Percentiles rank a stretch among this genome's conserved stretches.
Conservation (phyloP, 2,888 invertebrate species). For the Ophraella communa region DNA sequence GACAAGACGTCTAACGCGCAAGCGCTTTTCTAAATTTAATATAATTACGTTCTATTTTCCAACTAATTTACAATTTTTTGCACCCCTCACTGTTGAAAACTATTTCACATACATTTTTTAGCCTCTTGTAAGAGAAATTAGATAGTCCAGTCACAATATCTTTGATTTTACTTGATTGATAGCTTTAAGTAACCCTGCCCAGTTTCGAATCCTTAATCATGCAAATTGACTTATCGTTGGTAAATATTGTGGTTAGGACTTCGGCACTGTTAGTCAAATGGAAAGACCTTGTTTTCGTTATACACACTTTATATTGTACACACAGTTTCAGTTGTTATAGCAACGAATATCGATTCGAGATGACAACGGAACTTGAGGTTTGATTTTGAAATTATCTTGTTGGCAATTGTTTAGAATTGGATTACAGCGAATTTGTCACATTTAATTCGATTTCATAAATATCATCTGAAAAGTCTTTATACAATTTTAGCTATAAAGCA, state of each 20-base stretch:
- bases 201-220: background rate
- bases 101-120: too few species aligned
- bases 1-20: too few species aligned
- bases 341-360: conserved; percentile 42
- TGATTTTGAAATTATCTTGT: conserved; percentile 13
- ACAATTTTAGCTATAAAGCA: too few species aligned
- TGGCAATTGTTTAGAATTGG: background rate
- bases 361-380: conserved; percentile 2
- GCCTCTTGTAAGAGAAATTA: too few species aligned
- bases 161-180: background rate
- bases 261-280: background rate
- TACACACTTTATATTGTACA: conserved; percentile 29
- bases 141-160: too few species aligned
- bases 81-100: too few species aligned
- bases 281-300: conserved; percentile 21
- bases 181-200: background rate
- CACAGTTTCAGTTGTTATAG: conserved; percentile 43
- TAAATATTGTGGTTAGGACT: background rate
- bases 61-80: too few species aligned
- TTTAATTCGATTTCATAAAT: too few species aligned
- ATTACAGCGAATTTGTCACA: background rate
- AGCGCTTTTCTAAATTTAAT: too few species aligned
- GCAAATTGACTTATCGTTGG: background rate
- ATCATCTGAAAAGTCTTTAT: too few species aligned
- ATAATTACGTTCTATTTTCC: too few species aligned